Percentiles rank a stretch among this genome's conserved stretches.
phyloP scores from a whole-genome alignment of 2,888 invertebrate species.

The Camptogramma bilineatum region DNA sequence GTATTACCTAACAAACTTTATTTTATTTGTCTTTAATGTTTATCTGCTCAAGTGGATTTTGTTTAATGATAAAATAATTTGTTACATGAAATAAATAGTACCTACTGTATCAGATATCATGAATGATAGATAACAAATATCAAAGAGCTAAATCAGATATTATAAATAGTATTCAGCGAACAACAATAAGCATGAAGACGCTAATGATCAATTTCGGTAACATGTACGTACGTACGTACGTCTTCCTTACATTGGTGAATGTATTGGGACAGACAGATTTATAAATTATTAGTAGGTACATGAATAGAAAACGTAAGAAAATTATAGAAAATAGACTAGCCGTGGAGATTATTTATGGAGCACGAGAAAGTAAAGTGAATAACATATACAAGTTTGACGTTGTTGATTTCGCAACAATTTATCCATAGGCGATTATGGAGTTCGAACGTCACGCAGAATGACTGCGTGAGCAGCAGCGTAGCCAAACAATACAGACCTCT shows the following conservation, averaged over 20 bases:
- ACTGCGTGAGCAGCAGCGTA: conserved; percentile 58
- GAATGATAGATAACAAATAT: neutral
- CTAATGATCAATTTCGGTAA: neutral
- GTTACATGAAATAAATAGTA: neutral
- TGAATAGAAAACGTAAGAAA: conserved; percentile 45
- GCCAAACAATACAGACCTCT: conserved; percentile 57
- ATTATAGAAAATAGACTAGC: conserved; percentile 47
- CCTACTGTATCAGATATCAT: neutral
- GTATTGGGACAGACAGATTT: neutral
- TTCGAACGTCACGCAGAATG: conserved; percentile 68
- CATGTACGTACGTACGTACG: neutral
- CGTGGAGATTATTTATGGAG: conserved; percentile 66
- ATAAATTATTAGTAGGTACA: neutral
- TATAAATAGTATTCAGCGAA: neutral
- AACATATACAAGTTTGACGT: conserved; percentile 64
- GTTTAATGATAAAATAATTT: neutral
- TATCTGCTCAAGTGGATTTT: neutral
- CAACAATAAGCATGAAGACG: neutral
- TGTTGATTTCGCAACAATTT: conserved; percentile 72
- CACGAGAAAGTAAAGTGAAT: conserved; percentile 81
- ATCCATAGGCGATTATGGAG: conserved; percentile 65
- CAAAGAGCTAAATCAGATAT: neutral
- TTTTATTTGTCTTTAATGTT: neutral
- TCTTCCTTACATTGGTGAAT: neutral
- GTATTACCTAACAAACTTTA: conserved; percentile 46